A percentile compares a stretch with the other conserved stretches of the same genome.
These are phyloP conservation scores for Eupithecia subfuscata DNA, from an alignment of 2,888 invertebrate genomes.

Conservation along the genomic window DNA sequence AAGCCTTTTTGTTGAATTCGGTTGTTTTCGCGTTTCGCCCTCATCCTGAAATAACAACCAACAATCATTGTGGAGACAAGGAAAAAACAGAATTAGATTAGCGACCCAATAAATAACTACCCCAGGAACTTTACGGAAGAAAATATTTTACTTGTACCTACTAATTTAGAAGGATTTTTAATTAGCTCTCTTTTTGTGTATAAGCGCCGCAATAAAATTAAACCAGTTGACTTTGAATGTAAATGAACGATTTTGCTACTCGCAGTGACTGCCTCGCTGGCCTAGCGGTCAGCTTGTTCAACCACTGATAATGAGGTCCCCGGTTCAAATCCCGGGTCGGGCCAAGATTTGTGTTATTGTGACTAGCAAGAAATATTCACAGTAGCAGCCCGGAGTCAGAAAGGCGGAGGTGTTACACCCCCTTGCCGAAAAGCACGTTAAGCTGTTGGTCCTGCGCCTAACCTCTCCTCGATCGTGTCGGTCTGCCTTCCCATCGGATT, in stretches of 20 bases:
- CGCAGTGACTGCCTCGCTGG: not conserved
- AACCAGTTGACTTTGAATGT: not conserved
- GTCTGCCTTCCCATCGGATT: too few species aligned
- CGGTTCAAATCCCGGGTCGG: too few species aligned
- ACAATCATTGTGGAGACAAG: not conserved
- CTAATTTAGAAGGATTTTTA: not conserved
- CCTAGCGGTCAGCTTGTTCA: not conserved
- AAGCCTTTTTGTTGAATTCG: not conserved
- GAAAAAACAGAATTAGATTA: constrained; percentile 12
- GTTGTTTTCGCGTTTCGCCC: constrained; percentile 7
- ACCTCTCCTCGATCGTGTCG: too few species aligned
- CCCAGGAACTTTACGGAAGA: not conserved
- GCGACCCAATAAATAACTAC: constrained; percentile 6
- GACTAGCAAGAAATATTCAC: too few species aligned
- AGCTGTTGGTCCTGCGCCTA: too few species aligned
- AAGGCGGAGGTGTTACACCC: too few species aligned
- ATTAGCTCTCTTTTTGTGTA: not conserved
- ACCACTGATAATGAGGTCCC: too few species aligned
- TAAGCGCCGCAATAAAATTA: not conserved
- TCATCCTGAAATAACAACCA: constrained; percentile 16
- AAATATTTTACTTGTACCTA: not conserved
- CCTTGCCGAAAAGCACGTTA: too few species aligned
- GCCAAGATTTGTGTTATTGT: too few species aligned
- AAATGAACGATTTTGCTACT: not conserved
- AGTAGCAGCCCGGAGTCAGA: too few species aligned